phyloP scores from a whole-genome alignment of 2,797 vertebrate genomes.

The Enteromius argenteus region DNA sequence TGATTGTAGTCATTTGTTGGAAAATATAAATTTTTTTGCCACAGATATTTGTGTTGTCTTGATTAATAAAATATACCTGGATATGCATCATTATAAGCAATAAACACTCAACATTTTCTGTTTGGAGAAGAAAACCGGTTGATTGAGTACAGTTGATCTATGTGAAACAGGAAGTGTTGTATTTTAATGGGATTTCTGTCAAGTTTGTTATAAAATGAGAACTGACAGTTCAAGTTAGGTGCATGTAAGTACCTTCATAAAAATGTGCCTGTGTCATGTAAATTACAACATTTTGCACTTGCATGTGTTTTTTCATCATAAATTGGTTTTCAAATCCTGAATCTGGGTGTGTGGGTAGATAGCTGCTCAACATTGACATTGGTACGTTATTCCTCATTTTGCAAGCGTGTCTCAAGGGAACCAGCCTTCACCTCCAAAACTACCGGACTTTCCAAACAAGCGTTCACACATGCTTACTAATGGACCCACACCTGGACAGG shows the following conservation, averaged over 20 bases:
- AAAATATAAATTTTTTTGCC: constrained; percentile 58
- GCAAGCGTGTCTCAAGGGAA: constrained; percentile 66
- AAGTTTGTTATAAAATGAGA: constrained; percentile 6
- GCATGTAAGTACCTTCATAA: background rate
- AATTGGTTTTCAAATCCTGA: constrained; percentile 40
- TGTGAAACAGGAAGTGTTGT: constrained; percentile 41
- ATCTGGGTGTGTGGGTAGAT: constrained; percentile 14
- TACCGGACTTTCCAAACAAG: constrained; percentile 80
- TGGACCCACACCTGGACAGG: constrained; percentile 70
- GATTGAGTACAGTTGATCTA: background rate
- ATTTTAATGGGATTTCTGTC: constrained; percentile 26
- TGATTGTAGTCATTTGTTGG: constrained; percentile 12
- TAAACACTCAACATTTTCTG: background rate
- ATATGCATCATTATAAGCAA: constrained; percentile 20
- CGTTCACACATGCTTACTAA: constrained; percentile 58
- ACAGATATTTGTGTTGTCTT: constrained; percentile 44
- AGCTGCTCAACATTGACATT: background rate
- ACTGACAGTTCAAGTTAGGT: constrained; percentile 6
- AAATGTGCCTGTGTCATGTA: background rate
- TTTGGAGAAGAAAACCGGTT: background rate
- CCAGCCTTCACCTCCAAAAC: constrained; percentile 66
- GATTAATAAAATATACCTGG: background rate
- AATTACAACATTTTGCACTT: background rate
- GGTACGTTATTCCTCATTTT: constrained; percentile 61
- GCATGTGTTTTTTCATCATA: background rate